Evolutionary conservation across 2,888 invertebrate species (phyloP), one percentile per base, ranked within the genome.

Genomic region (Leistus spinibarbis): DNA sequence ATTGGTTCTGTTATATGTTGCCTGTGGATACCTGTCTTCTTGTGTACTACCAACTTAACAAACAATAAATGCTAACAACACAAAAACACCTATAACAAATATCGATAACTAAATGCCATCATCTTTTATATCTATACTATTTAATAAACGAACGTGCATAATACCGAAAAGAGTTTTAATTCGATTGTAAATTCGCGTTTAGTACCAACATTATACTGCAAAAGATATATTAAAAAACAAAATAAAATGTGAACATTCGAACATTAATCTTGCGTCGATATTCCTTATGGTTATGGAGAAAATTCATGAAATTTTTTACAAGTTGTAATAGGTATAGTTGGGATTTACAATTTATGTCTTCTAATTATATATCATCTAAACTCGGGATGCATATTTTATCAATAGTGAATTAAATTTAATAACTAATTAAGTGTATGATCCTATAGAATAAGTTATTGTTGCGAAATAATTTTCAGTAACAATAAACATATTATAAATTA

Each of bases 141-240:
- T 40, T 40, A 40, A 40, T 40, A 40, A 40, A 40, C 40, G 40
- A 40, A 1, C 40, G 5, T 7, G 10, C 7, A 40, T 40, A 40
- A 40, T 40, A 40, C 40, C 5, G 7, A 40, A 40, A 40, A 20
- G 17, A n/a, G n/a, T 20, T 64, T n/a, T 10, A 64, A 64, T n/a
- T 64, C 64, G 24, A 64, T 64, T 64, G 24, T 64, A 23, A 17
- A 20, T 27, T 57, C n/a, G 57, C 57, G 20, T 57, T 57, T 57
- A 57, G 57, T 57, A 16, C 17, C 57, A 19, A n/a, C 16, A 10
- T 40, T 13, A 40, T 40, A 40, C 5, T 40, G 40, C 13, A 40
- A 40, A 40, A 40, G 13, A 5, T 10, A 40, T 1, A 40, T 4
- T 10, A 10, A 40, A 40, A 24, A 40, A 40, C 40, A 40, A 40